Conservation (phyloP, 1,140 invertebrate species). For the Dreissena polymorpha region DNA sequence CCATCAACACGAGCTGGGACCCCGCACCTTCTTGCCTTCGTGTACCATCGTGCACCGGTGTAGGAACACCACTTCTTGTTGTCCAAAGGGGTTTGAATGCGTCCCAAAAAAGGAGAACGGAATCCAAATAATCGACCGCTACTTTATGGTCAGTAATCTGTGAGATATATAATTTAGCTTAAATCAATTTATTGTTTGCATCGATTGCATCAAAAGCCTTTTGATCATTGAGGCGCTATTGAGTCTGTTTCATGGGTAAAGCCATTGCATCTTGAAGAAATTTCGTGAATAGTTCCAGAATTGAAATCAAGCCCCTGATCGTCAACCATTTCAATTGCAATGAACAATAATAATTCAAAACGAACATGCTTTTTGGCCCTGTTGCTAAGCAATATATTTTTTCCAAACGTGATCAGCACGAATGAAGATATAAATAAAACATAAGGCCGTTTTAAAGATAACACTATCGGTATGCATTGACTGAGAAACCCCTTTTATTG, state of each 20-base stretch:
- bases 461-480: too few species aligned
- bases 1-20: not conserved
- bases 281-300: too few species aligned
- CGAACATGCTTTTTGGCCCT: too few species aligned
- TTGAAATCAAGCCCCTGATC: too few species aligned
- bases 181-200: not conserved
- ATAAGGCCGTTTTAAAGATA: too few species aligned
- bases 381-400: too few species aligned
- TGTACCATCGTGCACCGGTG: constrained; percentile 32
- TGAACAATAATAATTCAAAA: too few species aligned
- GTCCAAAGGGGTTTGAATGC: constrained; percentile 6
- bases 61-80: constrained; percentile 13
- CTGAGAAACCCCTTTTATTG: too few species aligned
- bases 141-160: constrained; percentile 18
- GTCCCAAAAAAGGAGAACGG: constrained; percentile 25
- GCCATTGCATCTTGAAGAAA: too few species aligned
- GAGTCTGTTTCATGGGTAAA: not conserved
- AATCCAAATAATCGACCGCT: constrained; percentile 22
- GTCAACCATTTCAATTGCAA: too few species aligned
- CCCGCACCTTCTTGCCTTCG: not conserved
- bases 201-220: not conserved
- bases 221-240: not conserved
- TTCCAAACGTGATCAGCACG: too few species aligned
- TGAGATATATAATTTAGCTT: not conserved
- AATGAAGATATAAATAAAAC: too few species aligned